phyloP scores from a whole-genome alignment of 2,888 invertebrate genomes.

The Diogma glabrata region DNA sequence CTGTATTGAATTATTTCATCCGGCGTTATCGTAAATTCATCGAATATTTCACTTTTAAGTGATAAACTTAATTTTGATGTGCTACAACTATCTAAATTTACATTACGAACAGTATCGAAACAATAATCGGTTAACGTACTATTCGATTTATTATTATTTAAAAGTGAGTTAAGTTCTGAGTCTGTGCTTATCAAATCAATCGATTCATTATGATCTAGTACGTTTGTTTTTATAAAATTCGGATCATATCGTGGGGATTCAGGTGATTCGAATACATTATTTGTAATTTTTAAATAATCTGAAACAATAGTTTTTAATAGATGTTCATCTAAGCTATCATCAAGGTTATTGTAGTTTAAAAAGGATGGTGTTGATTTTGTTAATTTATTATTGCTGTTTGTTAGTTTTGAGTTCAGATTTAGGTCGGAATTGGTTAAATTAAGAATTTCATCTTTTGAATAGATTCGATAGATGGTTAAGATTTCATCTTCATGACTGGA shows the following conservation, averaged over 20 bases:
- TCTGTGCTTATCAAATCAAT: conserved; percentile 19
- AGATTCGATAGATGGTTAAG: conserved; percentile 20
- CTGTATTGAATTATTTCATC: conserved; percentile 14
- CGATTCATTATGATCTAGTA: conserved; percentile 17
- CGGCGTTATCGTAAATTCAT: conserved; percentile 21
- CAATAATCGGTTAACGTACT: conserved; percentile 21
- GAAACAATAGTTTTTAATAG: too few relatives aligned
- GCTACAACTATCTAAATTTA: conserved; percentile 21
- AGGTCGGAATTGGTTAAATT: conserved; percentile 6
- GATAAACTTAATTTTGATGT: conserved; percentile 22
- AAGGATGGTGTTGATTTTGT: conserved; percentile 8
- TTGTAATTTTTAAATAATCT: conserved; percentile 4
- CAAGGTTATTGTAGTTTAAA: neutral
- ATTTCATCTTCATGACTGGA: conserved; percentile 15
- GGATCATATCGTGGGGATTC: conserved; percentile 13
- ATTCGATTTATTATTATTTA: conserved; percentile 18
- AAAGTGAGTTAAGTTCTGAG: too few relatives aligned
- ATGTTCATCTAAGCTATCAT: neutral
- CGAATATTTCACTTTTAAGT: conserved; percentile 21
- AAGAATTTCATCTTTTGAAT: conserved; percentile 18
- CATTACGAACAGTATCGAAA: conserved; percentile 21
- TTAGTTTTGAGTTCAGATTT: neutral
- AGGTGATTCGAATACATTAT: neutral
- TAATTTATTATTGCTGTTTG: neutral
- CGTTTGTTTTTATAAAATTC: conserved; percentile 12